These are phyloP conservation scores for Goniozus legneri DNA, from an alignment of 1,140 invertebrate genomes.

Conservation along the genomic window DNA sequence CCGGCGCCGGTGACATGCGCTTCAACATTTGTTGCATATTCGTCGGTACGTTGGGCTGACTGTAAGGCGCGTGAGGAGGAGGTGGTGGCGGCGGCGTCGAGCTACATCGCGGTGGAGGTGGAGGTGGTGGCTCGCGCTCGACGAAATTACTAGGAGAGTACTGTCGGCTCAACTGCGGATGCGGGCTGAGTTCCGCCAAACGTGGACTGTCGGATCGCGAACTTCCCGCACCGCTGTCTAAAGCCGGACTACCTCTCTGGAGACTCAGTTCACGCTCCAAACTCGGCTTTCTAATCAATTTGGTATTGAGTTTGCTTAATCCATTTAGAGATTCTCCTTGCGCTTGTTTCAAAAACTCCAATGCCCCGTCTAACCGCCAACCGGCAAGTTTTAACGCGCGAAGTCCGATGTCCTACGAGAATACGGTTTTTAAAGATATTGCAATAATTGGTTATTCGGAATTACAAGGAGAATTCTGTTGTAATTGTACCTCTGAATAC, in stretches of 20 bases:
- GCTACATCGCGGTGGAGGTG: slow-evolving; percentile 65
- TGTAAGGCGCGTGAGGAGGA: slow-evolving; percentile 60
- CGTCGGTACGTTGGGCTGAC: slow-evolving; percentile 56
- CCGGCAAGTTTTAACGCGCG: slow-evolving; percentile 66
- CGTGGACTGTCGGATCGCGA: slow-evolving; percentile 85
- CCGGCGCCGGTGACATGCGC: slow-evolving; percentile 77
- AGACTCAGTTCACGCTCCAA: slow-evolving; percentile 74
- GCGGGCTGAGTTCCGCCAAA: slow-evolving; percentile 52
- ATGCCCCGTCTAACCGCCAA: slow-evolving; percentile 66
- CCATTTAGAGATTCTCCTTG: slow-evolving; percentile 59
- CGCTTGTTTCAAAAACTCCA: slow-evolving; percentile 69
- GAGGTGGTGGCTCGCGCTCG: slow-evolving; percentile 66
- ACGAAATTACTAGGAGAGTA: slow-evolving; percentile 55
- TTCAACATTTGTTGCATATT: slow-evolving; percentile 81
- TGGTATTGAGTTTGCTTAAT: slow-evolving; percentile 63
- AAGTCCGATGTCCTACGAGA: slow-evolving; percentile 61
- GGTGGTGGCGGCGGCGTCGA: slow-evolving; percentile 70
- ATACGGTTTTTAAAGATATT: too few relatives aligned
- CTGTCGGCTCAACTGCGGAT: slow-evolving; percentile 55
- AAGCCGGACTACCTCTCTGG: slow-evolving; percentile 76
- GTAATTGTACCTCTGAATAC: slow-evolving; percentile 60
- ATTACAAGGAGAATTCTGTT: not conserved
- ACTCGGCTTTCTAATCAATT: slow-evolving; percentile 81
- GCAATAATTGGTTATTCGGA: too few relatives aligned
- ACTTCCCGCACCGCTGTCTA: slow-evolving; percentile 83